Conservation (phyloP, 2,888 invertebrate species). For the Geophilus truncorum region DNA sequence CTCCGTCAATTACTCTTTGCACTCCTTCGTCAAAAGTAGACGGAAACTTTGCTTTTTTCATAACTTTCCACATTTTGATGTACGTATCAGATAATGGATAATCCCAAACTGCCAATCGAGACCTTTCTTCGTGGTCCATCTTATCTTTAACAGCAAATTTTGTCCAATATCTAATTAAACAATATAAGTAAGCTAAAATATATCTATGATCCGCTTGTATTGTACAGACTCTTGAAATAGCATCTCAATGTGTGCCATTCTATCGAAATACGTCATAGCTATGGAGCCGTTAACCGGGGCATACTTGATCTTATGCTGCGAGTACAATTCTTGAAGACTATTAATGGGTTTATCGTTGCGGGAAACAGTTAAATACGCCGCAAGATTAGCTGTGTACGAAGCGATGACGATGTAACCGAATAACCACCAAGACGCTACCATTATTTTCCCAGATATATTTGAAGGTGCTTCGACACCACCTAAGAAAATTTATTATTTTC, state of each 20-base stretch:
- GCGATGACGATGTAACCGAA: constrained; percentile 99
- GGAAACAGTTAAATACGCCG: constrained; percentile 84
- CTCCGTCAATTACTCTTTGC: constrained; percentile 63
- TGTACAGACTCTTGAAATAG: constrained; percentile 96
- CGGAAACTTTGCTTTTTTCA: constrained; percentile 80
- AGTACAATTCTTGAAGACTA: constrained; percentile 87
- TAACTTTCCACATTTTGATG: constrained; percentile 97
- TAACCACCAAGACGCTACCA: constrained; percentile 98
- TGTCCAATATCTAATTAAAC: constrained; percentile 88
- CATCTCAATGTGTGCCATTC: constrained; percentile 93
- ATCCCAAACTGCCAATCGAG: constrained; percentile 96
- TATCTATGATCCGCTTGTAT: too few relatives aligned
- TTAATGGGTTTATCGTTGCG: constrained; percentile 88
- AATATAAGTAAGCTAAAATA: too few relatives aligned
- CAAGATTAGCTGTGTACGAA: constrained; percentile 95
- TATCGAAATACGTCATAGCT: constrained; percentile 87
- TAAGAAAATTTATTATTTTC: constrained; percentile 28
- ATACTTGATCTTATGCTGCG: constrained; percentile 93
- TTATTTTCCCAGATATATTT: constrained; percentile 86
- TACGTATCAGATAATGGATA: constrained; percentile 98
- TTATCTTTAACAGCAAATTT: constrained; percentile 95
- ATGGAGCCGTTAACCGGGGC: constrained; percentile 83
- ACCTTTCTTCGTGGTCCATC: constrained; percentile 77
- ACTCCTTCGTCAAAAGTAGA: constrained; percentile 72
- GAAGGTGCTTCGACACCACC: constrained; percentile 95